Base-by-base conservation (phyloP, 1,140 invertebrate species). In the Andrena cerasifolii region DNA sequence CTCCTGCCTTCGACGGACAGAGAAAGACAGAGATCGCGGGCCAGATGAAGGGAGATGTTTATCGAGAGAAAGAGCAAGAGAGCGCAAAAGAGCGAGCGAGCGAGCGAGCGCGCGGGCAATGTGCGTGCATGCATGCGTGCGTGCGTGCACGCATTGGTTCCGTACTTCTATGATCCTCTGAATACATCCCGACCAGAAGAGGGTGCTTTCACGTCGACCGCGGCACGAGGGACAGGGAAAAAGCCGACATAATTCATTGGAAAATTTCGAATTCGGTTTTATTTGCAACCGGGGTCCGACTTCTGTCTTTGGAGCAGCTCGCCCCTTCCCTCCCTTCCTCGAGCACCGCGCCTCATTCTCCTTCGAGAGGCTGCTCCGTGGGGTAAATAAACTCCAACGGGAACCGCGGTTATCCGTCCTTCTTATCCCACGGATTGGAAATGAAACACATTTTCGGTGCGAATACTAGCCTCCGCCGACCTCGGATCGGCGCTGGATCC, bases 141-240 rank as follows among this genome's bases (percentile, higher is more conserved):
- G 45, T 77, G 80, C 54, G 74, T 82, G 72, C 68, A 74, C 68
- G 63, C 80, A 58, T 83, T 63, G 74, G 47, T 82, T 83, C 66
- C 76, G 79, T 85, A 78, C 18, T 71, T 82, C 70, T 84, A 76
- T 81, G 84, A 86, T 86, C 72, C 84, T 80, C 53, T 84, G 85
- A 86, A 85, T 83, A 76, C 70, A 78, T 67, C 63, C 45, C 51
- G 65, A 49, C 54, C 62, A 59, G 54, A 53, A 67, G 61, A 53
- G 78, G 74, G 36, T 54, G 36, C 79, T 75, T 85, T 85, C 63
- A 75, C 80, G 61, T 36, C 51, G 51, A 58, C 71, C 66, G 59
- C 36, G 36, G 59, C 36, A 28, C 54, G 45, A n/a, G 26, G 51
- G n/a, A 47, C 26, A 51, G 61, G 31, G 59, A 71, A 78, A 80